Conservation (phyloP, 2,113 vertebrate species). For the Hydrochoerus hydrochaeris region DNA sequence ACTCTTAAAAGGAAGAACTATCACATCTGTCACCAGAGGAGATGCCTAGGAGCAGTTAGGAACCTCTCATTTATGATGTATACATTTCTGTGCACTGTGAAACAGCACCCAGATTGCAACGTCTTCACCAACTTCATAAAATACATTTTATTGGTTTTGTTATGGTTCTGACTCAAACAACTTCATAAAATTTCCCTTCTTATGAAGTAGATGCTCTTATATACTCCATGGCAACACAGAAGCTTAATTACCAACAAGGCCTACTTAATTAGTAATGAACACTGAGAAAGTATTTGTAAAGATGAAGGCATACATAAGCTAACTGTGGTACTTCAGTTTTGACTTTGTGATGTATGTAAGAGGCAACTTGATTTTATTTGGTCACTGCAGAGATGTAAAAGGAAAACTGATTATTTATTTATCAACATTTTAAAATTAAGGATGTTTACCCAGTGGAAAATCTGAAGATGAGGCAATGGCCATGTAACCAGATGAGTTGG, state of each 20-base stretch:
- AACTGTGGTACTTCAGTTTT: background rate
- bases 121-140: slow-evolving; percentile 86
- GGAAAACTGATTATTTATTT: background rate
- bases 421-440: background rate
- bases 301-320: background rate
- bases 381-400: background rate
- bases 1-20: slow-evolving; percentile 74
- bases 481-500: background rate
- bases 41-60: slow-evolving; percentile 70
- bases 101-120: slow-evolving; percentile 82
- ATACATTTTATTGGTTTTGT: slow-evolving; percentile 83
- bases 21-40: slow-evolving; percentile 80
- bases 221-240: slow-evolving; percentile 74
- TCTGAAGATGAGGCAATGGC: background rate
- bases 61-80: slow-evolving; percentile 81
- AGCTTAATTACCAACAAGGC: slow-evolving; percentile 9
- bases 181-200: slow-evolving; percentile 83
- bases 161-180: slow-evolving; percentile 83
- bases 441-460: background rate
- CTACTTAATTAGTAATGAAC: slow-evolving; percentile 24
- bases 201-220: slow-evolving; percentile 68
- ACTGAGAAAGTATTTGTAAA: background rate
- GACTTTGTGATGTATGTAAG: background rate
- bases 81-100: slow-evolving; percentile 78
- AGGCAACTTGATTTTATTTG: slow-evolving; percentile 14